Evolutionary conservation across 2,888 invertebrate genomes (phyloP), one percentile per base, ranked within the genome.

Genomic region (Seira musarum): DNA sequence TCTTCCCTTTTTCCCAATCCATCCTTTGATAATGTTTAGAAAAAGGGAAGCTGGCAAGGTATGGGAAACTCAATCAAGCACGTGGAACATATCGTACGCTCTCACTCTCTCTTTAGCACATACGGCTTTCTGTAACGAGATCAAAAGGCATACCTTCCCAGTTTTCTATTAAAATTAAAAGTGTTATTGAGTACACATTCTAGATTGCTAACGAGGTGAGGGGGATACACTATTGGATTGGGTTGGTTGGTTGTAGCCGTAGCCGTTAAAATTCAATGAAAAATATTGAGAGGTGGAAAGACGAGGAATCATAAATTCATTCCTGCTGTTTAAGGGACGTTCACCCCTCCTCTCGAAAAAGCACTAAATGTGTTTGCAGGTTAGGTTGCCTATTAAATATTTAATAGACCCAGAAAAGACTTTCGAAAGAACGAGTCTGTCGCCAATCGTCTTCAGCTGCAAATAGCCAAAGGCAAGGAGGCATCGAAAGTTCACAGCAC

Each of bases 1-100:
- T 49, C 67, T 53, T 68, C 67, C 49, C 35, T 17, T 30, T 24
- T 22, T 40, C n/a, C 40, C 40, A 40, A 40, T 13, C 40, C 40
- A 40, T 40, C 40, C 13, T 40, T 40, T 40, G 40, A 40, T 40
- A 40, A 40, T 40, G 40, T 40, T 8, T 40, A 40, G 6, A 40
- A 40, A 13, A 40, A 40, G 6, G 6, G 40, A 6, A 6, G 13
- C 40, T 13, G 13, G 40, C 40, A 40, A 8, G 13, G n/a, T n/a
- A n/a, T n/a, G n/a, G n/a, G 13, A 40, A 40, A 8, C 6, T 40
- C 13, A 40, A 40, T 40, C 40, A 40, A 40, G 40, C 40, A 40
- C 40, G 40, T 40, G 40, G 40, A 8, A n/a, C n/a, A n/a, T n/a
- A n/a, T n/a, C n/a, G n/a, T n/a, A n/a, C n/a, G n/a, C n/a, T n/a